Conservation (phyloP, 92 coral and sea anemone genomes). For the Phymanthus crucifer region DNA sequence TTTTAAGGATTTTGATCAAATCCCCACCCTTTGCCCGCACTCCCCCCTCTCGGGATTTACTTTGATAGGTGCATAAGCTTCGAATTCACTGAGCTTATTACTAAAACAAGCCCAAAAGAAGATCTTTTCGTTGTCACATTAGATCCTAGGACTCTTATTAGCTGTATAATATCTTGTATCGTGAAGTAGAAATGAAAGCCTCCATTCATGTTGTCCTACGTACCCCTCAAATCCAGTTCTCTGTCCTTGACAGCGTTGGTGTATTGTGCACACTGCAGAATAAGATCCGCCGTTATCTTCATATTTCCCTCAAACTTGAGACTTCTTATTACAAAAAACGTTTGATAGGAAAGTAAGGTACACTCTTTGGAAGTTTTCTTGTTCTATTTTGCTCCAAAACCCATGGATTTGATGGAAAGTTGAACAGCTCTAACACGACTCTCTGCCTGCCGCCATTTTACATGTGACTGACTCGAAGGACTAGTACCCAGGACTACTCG, state of each 20-base stretch:
- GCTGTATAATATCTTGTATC: too few species aligned
- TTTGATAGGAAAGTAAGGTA: not conserved
- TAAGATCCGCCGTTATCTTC: conserved; percentile 98
- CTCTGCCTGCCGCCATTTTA: conserved; percentile 37
- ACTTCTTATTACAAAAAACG: not conserved
- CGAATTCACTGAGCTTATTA: too few species aligned
- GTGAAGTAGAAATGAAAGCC: not conserved
- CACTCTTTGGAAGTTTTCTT: not conserved
- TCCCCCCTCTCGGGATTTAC: too few species aligned
- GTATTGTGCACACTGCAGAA: conserved; percentile 92
- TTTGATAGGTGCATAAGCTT: too few species aligned
- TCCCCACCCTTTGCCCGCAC: too few species aligned
- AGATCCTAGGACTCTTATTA: too few species aligned
- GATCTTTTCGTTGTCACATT: too few species aligned
- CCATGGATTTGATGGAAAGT: conserved; percentile 8
- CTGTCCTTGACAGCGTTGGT: conserved; percentile 96
- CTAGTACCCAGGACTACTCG: conserved; percentile 8
- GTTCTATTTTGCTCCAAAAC: not conserved
- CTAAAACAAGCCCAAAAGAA: too few species aligned
- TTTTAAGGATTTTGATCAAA: too few species aligned
- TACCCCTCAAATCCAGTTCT: conserved; percentile 96
- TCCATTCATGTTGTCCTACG: not conserved
- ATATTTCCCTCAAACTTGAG: conserved; percentile 28
- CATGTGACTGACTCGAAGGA: conserved; percentile 31
- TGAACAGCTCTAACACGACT: not conserved